Conservation (phyloP, 2,113 vertebrate genomes). For the Salvator merianae region DNA sequence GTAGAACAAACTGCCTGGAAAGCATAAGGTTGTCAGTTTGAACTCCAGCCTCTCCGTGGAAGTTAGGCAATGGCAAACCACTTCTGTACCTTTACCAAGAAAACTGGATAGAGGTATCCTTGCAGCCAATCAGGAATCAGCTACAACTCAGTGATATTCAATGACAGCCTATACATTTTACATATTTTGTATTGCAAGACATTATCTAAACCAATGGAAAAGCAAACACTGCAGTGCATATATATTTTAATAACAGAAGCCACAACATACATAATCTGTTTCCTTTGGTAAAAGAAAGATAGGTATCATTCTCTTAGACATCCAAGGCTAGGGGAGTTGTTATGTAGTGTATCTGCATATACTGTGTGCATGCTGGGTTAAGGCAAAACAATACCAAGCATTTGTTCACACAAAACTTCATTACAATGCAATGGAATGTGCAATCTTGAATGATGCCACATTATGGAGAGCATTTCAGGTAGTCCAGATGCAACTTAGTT, state of each 20-base stretch:
- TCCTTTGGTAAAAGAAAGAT: no score
- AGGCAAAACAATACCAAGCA: not conserved
- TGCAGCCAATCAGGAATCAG: no score
- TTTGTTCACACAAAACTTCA: not conserved
- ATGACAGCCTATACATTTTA: no score
- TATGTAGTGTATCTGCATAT: not conserved
- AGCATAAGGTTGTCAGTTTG: no score
- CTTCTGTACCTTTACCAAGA: no score
- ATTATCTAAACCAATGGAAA: not conserved
- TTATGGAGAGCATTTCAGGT: not conserved
- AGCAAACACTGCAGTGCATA: not conserved
- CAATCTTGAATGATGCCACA: not conserved
- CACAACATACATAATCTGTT: no score
- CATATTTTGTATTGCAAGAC: not conserved
- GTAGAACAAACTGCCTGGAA: no score
- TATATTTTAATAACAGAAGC: not conserved
- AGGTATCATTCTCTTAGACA: not conserved
- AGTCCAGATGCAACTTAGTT: not conserved
- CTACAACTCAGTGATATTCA: no score
- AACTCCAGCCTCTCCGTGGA: no score
- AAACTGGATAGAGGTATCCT: no score
- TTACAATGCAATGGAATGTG: not conserved
- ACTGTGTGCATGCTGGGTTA: not conserved
- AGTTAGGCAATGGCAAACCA: no score
- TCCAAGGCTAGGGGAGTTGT: not conserved